A percentile compares a stretch with the other conserved stretches of the same genome.
These are phyloP conservation scores for Dysmachus trigonus DNA, from an alignment of 2,888 invertebrate species.

Conservation along the genomic window DNA sequence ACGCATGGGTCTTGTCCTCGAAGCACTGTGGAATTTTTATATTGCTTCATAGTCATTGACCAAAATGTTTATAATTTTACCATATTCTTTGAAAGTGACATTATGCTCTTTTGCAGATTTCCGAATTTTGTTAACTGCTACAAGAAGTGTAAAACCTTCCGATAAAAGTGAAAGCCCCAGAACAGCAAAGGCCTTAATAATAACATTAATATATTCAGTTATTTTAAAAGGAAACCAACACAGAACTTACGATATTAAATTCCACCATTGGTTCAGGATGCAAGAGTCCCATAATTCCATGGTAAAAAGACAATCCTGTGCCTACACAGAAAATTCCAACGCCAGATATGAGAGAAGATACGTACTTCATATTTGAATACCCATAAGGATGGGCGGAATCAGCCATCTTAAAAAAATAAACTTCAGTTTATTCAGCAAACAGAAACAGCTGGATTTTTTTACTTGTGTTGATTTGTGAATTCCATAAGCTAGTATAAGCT, in stretches of 20 bases:
- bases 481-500: conserved; percentile 92
- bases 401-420: conserved; percentile 68
- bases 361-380: conserved; percentile 95
- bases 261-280: conserved; percentile 84
- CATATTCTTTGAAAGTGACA: conserved; percentile 85
- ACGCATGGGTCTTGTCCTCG: conserved; percentile 95
- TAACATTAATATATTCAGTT: background rate
- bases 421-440: background rate
- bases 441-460: conserved; percentile 47
- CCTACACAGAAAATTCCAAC: conserved; percentile 99
- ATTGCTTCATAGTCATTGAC: background rate
- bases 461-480: conserved; percentile 94
- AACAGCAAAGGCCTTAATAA: conserved; percentile 82
- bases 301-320: conserved; percentile 93
- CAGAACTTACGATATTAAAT: conserved; percentile 78
- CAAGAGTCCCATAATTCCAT: conserved; percentile 93
- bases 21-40: conserved; percentile 69
- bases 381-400: conserved; percentile 93
- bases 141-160: conserved; percentile 88
- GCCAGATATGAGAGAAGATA: conserved; percentile 96
- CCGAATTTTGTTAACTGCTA: conserved; percentile 86
- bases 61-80: conserved; percentile 65
- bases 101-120: conserved; percentile 82
- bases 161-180: conserved; percentile 88
- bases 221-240: background rate